A percentile compares a stretch with the other conserved stretches of the same genome.
These are phyloP conservation scores for Alentia gelatinosa DNA, from an alignment of 2,888 invertebrate species.

Conservation along the genomic window DNA sequence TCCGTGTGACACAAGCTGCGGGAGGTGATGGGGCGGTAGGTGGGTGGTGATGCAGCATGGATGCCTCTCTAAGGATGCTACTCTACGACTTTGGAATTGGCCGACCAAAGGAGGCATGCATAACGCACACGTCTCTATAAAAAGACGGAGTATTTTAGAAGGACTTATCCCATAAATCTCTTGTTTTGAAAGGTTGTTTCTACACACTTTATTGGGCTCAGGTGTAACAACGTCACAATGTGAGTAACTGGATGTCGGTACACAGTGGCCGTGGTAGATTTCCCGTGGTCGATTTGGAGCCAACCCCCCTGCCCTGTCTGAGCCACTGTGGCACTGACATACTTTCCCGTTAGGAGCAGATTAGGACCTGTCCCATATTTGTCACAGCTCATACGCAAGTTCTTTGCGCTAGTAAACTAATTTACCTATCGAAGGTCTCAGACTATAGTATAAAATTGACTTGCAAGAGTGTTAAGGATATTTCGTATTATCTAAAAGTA, in stretches of 20 bases:
- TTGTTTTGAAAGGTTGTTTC: not conserved
- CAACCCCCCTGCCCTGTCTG: not conserved
- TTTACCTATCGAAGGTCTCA: too few relatives aligned
- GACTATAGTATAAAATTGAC: too few relatives aligned
- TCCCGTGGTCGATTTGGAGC: not conserved
- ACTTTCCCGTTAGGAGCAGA: conserved; percentile 24
- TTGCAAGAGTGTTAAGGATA: too few relatives aligned
- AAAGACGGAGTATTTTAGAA: not conserved
- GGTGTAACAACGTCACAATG: not conserved
- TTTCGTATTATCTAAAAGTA: too few relatives aligned
- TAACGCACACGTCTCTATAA: not conserved
- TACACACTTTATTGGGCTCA: not conserved
- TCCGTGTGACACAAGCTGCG: conserved; percentile 20
- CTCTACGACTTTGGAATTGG: not conserved
- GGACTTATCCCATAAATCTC: not conserved
- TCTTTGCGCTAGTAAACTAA: not conserved
- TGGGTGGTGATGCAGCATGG: not conserved
- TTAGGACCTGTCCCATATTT: conserved; percentile 48
- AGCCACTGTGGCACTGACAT: conserved; percentile 41
- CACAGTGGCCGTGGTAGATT: not conserved
- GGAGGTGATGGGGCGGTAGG: conserved; percentile 30
- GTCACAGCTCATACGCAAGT: not conserved
- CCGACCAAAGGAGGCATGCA: not conserved
- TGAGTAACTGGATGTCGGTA: not conserved
- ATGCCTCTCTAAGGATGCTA: not conserved